phyloP scores from a whole-genome alignment of 2,797 vertebrate species.

The Miichthys miiuy region DNA sequence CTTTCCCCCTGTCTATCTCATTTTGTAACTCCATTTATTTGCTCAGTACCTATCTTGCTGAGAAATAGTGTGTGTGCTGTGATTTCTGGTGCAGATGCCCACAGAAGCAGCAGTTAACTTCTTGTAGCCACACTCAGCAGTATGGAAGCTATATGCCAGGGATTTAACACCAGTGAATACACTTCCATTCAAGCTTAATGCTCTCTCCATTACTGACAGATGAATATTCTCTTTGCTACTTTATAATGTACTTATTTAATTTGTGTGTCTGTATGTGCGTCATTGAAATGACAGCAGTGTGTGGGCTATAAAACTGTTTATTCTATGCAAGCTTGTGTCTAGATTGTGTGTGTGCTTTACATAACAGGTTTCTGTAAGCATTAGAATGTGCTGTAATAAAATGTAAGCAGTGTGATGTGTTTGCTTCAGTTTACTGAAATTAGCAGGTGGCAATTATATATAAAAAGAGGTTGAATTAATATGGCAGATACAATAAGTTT shows the following conservation, averaged over 20 bases:
- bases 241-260: constrained; percentile 43
- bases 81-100: constrained; percentile 30
- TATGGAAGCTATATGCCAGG: constrained; percentile 44
- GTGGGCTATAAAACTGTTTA: constrained; percentile 9
- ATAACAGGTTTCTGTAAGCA: constrained; percentile 13
- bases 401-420: constrained; percentile 14
- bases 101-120: constrained; percentile 44
- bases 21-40: constrained; percentile 37
- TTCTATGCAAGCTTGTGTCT: background rate
- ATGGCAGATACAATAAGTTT: constrained; percentile 7
- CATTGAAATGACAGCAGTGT: background rate
- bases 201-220: constrained; percentile 48
- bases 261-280: constrained; percentile 32
- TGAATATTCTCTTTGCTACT: constrained; percentile 25
- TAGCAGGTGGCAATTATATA: constrained; percentile 21
- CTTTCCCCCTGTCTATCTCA: constrained; percentile 1
- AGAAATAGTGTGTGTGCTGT: constrained; percentile 16
- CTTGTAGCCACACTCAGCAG: constrained; percentile 42
- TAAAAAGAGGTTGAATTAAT: constrained; percentile 17
- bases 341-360: constrained; percentile 1
- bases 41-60: constrained; percentile 23
- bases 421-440: constrained; percentile 34
- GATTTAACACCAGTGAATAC: constrained; percentile 61
- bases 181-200: constrained; percentile 50
- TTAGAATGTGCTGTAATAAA: background rate